Evolutionary conservation across 2,797 vertebrate genomes (phyloP).

Genomic region (Lindbergichthys nudifrons): DNA sequence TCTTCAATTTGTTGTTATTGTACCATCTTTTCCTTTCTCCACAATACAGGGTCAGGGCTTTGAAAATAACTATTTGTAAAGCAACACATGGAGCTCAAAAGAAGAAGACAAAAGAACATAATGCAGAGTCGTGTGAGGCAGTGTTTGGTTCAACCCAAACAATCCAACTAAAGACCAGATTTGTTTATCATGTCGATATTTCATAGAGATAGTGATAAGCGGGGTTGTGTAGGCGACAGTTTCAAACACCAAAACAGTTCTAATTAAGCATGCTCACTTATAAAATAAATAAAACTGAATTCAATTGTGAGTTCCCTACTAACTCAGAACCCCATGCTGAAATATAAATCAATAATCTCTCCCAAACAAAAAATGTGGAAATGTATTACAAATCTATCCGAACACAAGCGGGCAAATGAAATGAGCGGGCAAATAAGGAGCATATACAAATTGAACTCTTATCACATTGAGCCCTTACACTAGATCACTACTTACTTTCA

Average conservation of each 20-base stretch:
- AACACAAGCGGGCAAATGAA: too few species aligned
- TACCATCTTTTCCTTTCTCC: background rate
- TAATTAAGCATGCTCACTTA: background rate
- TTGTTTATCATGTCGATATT: background rate
- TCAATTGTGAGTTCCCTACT: background rate
- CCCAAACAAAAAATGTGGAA: too few species aligned
- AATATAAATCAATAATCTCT: too few species aligned
- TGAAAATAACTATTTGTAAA: slow-evolving; percentile 8
- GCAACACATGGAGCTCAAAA: background rate
- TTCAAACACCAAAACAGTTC: background rate
- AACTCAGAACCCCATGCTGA: too few species aligned
- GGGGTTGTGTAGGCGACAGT: background rate
- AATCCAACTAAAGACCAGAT: background rate
- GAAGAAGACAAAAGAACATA: background rate
- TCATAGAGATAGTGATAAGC: background rate
- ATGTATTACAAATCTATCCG: too few species aligned
- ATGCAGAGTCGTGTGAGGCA: background rate
- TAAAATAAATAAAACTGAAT: background rate
- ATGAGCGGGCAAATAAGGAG: too few species aligned
- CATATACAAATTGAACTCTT: too few species aligned
- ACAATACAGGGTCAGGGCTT: background rate
- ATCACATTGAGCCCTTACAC: too few species aligned
- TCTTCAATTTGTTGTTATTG: background rate
- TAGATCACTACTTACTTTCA: too few species aligned
- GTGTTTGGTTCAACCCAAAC: background rate